These are phyloP conservation scores for Dasypolia templi DNA, from an alignment of 2,888 invertebrate species.

Conservation along the genomic window DNA sequence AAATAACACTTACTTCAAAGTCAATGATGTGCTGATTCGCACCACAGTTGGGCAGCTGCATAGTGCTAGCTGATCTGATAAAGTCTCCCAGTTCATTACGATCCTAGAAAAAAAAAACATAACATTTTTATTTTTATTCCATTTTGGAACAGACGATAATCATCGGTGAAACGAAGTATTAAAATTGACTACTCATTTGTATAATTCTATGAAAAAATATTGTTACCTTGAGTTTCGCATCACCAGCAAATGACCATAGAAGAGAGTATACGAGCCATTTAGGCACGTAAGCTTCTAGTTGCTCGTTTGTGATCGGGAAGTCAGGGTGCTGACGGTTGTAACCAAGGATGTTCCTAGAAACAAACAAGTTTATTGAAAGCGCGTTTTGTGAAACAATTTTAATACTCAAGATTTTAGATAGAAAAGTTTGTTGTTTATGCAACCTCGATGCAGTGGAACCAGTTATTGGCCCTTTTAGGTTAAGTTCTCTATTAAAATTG, in stretches of 20 bases:
- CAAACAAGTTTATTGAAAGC: neutral
- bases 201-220: constrained; percentile 38
- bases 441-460: neutral
- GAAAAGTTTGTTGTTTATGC: neutral
- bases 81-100: constrained; percentile 99
- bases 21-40: constrained; percentile 97
- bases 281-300: constrained; percentile 97
- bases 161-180: neutral
- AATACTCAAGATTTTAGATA: too few species aligned
- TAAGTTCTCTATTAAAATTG: neutral
- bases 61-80: constrained; percentile 98
- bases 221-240: constrained; percentile 97
- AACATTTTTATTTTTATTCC: neutral
- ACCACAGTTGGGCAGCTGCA: constrained; percentile 96
- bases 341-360: constrained; percentile 94
- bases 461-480: neutral
- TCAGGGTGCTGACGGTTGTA: constrained; percentile 98
- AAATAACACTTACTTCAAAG: constrained; percentile 93
- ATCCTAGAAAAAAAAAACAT: constrained; percentile 77
- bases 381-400: neutral
- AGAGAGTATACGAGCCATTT: constrained; percentile 98
- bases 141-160: neutral
- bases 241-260: constrained; percentile 99
- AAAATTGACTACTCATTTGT: neutral
- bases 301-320: constrained; percentile 98